Evolutionary conservation across 2,113 vertebrate species (phyloP), one percentile per base, ranked within the genome.

Genomic region (Scomber scombrus): DNA sequence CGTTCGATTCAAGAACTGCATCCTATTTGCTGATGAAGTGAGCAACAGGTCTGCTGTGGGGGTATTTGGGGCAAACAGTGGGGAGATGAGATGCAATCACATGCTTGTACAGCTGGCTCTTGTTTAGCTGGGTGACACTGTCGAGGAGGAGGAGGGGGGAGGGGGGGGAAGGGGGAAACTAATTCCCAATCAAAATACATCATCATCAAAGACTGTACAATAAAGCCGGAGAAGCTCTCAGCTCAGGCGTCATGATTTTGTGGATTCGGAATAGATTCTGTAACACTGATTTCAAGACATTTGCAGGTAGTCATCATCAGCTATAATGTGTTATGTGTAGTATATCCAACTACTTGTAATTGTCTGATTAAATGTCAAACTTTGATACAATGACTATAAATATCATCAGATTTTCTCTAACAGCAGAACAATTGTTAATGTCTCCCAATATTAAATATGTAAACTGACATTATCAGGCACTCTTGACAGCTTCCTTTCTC

Each of bases 121-220:
- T 90, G 91, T 92, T 94, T 89, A 62, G 83, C 68, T 61, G 85
- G 58, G 78, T 29, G 29, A 85, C 72, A 76, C 75, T 31, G 72
- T 78, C 15, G 11, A 65, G 63, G 71, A 73, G 40, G 47, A 71
- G 80, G 52, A 62, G 85, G 71, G 63, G 23, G 80, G 49, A 60
- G 85, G 69, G 63, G 63, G 71, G 75, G 40, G 47, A 71, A 78
- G 52, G 60, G 85, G 71, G 63, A 75, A 75, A 71, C 85, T 90
- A 90, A 93, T 93, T 93, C 88, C 79, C 62, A 84, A 93, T 90
- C 88, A 86, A 88, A 92, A 93, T 87, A 91, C 76, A 80, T 88
- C 77, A 81, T 74, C 81, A 87, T 90, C 85, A 93, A 89, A 91
- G 71, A 78, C 29, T 49, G 57, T 75, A 75, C 50, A 80, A 78